phyloP scores from a whole-genome alignment of 2,888 invertebrate species.

The Doris montereyensis region DNA sequence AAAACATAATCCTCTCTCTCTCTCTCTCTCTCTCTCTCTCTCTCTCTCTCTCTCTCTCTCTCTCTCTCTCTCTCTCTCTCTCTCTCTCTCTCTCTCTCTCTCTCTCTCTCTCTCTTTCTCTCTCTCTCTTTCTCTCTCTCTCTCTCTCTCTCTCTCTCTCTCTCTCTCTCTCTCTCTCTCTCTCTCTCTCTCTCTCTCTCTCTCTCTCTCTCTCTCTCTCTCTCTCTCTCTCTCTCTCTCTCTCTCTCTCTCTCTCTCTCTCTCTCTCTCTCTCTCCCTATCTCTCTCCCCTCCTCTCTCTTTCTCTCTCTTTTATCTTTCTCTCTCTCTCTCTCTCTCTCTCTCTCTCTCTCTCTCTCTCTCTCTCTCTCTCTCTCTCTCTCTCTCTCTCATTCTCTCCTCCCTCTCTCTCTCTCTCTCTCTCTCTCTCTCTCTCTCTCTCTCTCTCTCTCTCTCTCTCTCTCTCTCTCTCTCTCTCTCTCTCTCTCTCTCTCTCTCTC shows the following conservation, averaged over 20 bases:
- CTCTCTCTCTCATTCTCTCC: not conserved
- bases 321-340: not conserved
- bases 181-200: not conserved
- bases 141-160: not conserved
- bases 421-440: not conserved
- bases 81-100: slow-evolving; percentile 7
- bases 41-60: not conserved
- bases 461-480: not conserved
- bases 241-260: not conserved
- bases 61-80: not conserved
- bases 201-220: not conserved
- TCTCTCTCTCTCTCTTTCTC: not conserved
- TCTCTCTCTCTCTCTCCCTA: not conserved
- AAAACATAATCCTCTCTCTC: too few relatives aligned
- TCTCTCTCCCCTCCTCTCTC: not conserved
- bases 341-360: too few relatives aligned
- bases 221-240: not conserved
- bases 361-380: not conserved
- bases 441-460: not conserved
- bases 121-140: not conserved
- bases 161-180: not conserved
- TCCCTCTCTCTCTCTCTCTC: not conserved
- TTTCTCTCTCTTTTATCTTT: not conserved
- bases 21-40: not conserved
- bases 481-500: not conserved